phyloP scores from a whole-genome alignment of 2,888 invertebrate genomes.

The Parnassius glacialis region DNA sequence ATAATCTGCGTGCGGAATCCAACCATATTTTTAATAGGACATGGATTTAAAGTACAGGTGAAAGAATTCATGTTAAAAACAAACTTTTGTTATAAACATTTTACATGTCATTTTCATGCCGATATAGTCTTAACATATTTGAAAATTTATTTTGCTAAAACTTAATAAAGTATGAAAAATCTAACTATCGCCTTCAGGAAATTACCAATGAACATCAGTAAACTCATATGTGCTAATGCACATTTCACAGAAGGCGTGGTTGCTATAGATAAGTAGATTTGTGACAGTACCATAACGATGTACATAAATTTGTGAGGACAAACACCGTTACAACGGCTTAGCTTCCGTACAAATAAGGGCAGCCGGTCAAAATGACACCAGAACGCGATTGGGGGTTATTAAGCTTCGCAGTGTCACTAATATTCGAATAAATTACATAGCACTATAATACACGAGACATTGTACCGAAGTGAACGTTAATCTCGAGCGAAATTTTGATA shows the following conservation, averaged over 20 bases:
- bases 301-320: slow-evolving; percentile 73
- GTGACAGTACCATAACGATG: slow-evolving; percentile 68
- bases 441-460: too few species aligned
- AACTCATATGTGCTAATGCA: slow-evolving; percentile 27
- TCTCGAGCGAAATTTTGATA: too few species aligned
- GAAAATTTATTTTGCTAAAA: too few species aligned
- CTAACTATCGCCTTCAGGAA: not conserved
- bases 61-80: too few species aligned
- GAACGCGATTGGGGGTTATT: slow-evolving; percentile 55
- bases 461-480: too few species aligned
- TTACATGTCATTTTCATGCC: too few species aligned
- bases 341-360: slow-evolving; percentile 75
- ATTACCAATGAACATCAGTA: slow-evolving; percentile 17
- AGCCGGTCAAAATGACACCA: slow-evolving; percentile 55
- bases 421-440: slow-evolving; percentile 26
- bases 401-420: slow-evolving; percentile 48
- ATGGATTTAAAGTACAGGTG: too few species aligned
- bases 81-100: too few species aligned
- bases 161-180: not conserved
- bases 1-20: too few species aligned
- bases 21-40: too few species aligned
- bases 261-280: slow-evolving; percentile 79
- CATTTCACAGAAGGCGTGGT: slow-evolving; percentile 69
- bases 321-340: slow-evolving; percentile 77
- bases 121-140: not conserved